Base-by-base conservation (phyloP, 2,888 invertebrate species). In the Acrobasis suavella region DNA sequence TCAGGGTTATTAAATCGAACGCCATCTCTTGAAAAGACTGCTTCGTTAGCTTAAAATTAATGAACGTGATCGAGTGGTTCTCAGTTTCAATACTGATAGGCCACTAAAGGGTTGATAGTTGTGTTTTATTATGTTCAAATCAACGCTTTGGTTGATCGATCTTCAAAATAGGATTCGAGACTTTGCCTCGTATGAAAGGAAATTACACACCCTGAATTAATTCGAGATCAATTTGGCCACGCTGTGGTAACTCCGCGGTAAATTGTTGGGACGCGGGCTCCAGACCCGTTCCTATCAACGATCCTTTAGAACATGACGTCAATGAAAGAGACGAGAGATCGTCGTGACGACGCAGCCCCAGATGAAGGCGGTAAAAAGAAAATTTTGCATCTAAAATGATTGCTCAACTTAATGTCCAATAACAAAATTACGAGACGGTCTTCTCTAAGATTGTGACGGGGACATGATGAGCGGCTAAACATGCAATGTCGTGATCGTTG, bases 401-500 rank as follows among this genome's bases (percentile, higher is more conserved):
- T 81, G 85, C 85, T 85, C 80, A 82, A 86, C 82, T 82, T 80
- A 84, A 87, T 79, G 77, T 77, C 87, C 87, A 84, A 83, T 85
- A 81, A 83, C 77, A 76, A 75, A 82, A 77, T 81, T 46, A 82
- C 89, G 87, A 89, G 88, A 87, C 90, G 87, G 84, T 86, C 88
- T 83, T 82, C 82, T 80, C 90, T 89, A 90, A 85, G 87, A 85
- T 86, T 85, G 90, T 89, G 90, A 88, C 88, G 87, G 89, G 91
- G 85, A 82, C 83, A 78, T 83, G 80, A 89, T 91, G 91, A 90
- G 86, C 86, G 82, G 86, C 91, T 91, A 91, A 87, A 86, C 91
- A 91, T 91, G 91, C 91, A 91, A 90, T 91, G 91, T 88, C 87
- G 89, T 90, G 91, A 87, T 83, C 82, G 72, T 85, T 80, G 87